These are phyloP conservation scores for Nomada fabriciana DNA, from an alignment of 2,888 invertebrate genomes.

Conservation along the genomic window DNA sequence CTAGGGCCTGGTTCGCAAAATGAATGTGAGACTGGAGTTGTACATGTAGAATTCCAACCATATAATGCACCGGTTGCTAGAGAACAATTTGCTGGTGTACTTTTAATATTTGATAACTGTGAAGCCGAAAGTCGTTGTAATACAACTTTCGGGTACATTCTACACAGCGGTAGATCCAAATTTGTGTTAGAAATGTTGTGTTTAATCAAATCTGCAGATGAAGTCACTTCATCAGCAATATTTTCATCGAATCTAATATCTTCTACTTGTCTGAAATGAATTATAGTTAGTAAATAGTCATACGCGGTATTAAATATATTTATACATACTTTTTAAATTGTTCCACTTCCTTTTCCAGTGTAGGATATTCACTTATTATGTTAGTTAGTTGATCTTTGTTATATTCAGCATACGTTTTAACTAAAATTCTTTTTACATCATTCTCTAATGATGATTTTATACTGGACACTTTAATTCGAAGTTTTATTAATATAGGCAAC, in stretches of 20 bases:
- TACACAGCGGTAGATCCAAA: not conserved
- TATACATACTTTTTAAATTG: conserved; percentile 56
- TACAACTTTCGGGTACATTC: conserved; percentile 69
- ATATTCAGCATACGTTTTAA: conserved; percentile 85
- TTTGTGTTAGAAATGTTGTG: not conserved
- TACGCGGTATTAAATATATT: not conserved
- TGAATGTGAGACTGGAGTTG: conserved; percentile 44
- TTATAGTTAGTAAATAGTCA: conserved; percentile 12
- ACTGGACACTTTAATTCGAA: conserved; percentile 87
- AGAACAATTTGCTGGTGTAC: not conserved
- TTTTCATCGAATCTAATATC: conserved; percentile 29
- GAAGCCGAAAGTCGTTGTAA: conserved; percentile 74
- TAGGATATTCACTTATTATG: conserved; percentile 78
- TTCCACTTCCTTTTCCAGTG: conserved; percentile 78
- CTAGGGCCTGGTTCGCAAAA: conserved; percentile 60
- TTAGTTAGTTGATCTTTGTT: conserved; percentile 83
- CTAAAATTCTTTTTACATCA: conserved; percentile 85
- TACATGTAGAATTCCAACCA: conserved; percentile 21
- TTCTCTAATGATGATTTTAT: conserved; percentile 84
- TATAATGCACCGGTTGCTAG: conserved; percentile 11
- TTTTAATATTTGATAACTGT: conserved; percentile 41
- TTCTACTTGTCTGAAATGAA: conserved; percentile 53
- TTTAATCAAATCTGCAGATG: conserved; percentile 3
- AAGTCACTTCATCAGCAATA: conserved; percentile 23
- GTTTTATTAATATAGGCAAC: conserved; percentile 88